A percentile compares a stretch with the other conserved stretches of the same genome.
Evolutionary conservation across 2,797 vertebrate genomes (phyloP).

Genomic region (Eidolon dupreanum): DNA sequence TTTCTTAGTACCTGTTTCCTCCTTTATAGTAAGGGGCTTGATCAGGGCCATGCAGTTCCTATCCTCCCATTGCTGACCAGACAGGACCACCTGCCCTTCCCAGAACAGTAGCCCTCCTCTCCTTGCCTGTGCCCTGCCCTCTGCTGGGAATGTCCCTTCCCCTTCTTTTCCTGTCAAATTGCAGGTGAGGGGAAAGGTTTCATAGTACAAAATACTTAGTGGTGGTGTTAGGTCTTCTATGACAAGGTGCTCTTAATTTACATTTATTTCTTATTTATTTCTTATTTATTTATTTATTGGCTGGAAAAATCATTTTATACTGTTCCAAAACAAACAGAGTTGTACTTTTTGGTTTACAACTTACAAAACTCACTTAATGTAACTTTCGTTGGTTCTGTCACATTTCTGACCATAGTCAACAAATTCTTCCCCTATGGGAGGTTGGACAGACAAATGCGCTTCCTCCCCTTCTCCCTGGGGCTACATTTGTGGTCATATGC

Average conservation of each 20-base stretch:
- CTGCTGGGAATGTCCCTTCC: neutral
- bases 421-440: neutral
- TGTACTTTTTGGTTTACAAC: neutral
- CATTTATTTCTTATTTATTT: neutral
- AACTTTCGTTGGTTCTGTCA: neutral
- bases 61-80: neutral
- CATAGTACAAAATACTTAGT: neutral
- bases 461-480: neutral
- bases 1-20: neutral
- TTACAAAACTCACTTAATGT: neutral
- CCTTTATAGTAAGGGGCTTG: neutral
- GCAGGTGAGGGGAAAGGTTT: neutral
- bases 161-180: neutral
- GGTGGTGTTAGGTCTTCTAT: neutral
- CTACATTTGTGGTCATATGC: neutral
- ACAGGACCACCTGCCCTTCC: neutral
- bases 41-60: neutral
- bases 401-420: neutral
- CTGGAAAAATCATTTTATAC: neutral
- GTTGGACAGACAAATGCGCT: neutral
- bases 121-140: fast-evolving
- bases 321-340: neutral
- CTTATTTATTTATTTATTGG: neutral
- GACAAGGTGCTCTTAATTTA: neutral
- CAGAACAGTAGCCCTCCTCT: neutral